Base-by-base conservation (phyloP, 2,113 vertebrate species). In the Uropsilus gracilis region DNA sequence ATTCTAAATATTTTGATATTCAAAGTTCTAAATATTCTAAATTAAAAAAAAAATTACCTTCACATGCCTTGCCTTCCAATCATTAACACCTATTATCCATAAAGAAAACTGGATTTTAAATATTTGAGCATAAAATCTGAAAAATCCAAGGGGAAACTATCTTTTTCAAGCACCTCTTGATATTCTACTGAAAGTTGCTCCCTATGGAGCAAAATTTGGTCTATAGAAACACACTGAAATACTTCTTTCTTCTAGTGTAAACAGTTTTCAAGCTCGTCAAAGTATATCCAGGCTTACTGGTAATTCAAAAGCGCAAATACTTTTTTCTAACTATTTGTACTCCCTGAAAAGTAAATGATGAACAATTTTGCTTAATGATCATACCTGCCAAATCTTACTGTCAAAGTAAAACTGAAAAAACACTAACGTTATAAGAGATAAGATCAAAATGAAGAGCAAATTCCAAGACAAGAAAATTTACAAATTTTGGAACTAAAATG, bases 391-490 rank as follows among this genome's bases (percentile, higher is more conserved):
- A 97, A 83, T 81, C 84, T 87, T 96, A 97, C 50, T 91, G 78
- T 61, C 95, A 88, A 95, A 93, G 76, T 89, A 93, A 95, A 97
- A 94, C 61, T 69, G 22, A 94, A 90, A 92, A n/a, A 94, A 42
- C 46, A 75, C 84, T 48, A 94, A 88, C 50, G 73, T 90, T 95
- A 71, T 89, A 96, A 97, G 97, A 97, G 39, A 72, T 94, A 61
- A 95, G 88, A 86, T 71, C 77, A 96, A 90, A 96, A 94, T 42
- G 80, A 0, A 26, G 93, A 97, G 96, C 94, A 96, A 97, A 97
- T 96, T 93, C 72, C 94, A 98, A 98, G 97, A 96, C 96, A 98
- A 97, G n/a, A 97, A 86, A 55, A 90, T 95, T 96, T 69, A 97
- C 30, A 97, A 82, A 71, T 32, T 95, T 87, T 97, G n/a, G 86